phyloP scores from a whole-genome alignment of 2,888 invertebrate species.

The Diplazon laetatorius region DNA sequence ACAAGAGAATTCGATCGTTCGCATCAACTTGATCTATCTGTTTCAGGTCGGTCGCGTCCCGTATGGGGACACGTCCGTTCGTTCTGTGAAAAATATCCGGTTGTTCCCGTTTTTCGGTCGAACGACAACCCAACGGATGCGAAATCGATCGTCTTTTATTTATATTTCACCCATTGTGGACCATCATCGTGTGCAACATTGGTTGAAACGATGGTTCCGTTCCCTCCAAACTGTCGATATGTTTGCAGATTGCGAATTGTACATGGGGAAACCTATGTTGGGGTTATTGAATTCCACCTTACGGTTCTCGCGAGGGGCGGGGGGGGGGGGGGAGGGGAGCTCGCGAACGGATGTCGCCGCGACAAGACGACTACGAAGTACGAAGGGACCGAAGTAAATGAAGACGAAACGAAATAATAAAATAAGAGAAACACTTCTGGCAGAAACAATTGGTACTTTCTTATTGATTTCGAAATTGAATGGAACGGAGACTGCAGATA shows the following conservation, averaged over 20 bases:
- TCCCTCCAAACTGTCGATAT: background rate
- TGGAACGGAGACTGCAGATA: slow-evolving; percentile 10
- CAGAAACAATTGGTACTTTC: slow-evolving; percentile 38
- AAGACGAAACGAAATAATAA: background rate
- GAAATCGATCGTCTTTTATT: background rate
- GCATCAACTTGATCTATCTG: background rate
- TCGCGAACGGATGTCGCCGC: background rate
- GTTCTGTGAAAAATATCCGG: background rate
- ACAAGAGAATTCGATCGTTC: background rate
- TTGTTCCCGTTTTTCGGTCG: background rate
- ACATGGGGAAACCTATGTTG: background rate
- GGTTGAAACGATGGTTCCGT: background rate
- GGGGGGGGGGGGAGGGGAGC: too few species aligned
- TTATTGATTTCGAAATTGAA: slow-evolving; percentile 48
- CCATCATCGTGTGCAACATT: background rate
- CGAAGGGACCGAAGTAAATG: background rate
- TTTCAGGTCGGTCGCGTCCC: background rate
- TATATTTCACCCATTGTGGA: background rate
- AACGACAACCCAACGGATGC: background rate
- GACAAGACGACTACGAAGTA: background rate
- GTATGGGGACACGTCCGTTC: background rate
- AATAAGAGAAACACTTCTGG: slow-evolving; percentile 6
- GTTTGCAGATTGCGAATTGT: background rate
- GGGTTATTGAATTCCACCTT: slow-evolving; percentile 10
- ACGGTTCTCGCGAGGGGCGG: too few species aligned